These are phyloP conservation scores for Agonopterix subpropinquella DNA, from an alignment of 2,888 invertebrate genomes.

Conservation along the genomic window DNA sequence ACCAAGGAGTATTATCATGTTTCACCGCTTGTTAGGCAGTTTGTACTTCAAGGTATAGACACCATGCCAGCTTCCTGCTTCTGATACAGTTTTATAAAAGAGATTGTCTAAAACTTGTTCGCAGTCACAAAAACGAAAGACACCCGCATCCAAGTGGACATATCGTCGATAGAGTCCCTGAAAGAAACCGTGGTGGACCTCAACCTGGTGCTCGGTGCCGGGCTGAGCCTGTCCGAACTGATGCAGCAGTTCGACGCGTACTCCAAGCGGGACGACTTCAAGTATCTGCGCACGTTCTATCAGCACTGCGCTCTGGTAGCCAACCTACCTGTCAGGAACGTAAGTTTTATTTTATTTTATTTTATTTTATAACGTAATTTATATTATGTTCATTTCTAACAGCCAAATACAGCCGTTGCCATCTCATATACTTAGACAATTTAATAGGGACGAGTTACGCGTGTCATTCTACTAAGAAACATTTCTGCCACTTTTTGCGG, in stretches of 20 bases:
- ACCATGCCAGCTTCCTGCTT: too few species aligned
- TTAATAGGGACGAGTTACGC: too few species aligned
- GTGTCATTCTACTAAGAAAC: too few species aligned
- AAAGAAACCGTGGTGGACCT: conserved; percentile 43
- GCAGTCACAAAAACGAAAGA: background rate
- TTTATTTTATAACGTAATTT: too few species aligned
- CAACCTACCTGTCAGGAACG: conserved; percentile 83
- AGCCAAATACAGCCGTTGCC: too few species aligned
- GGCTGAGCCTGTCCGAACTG: conserved; percentile 70
- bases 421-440: too few species aligned
- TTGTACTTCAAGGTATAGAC: conserved; percentile 12
- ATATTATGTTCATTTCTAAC: conserved; percentile 1
- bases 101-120: background rate
- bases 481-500: too few species aligned
- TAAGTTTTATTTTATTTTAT: too few species aligned
- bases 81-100: background rate
- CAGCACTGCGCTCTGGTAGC: conserved; percentile 82
- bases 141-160: conserved; percentile 73
- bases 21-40: too few species aligned
- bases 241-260: conserved; percentile 61
- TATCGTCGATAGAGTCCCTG: conserved; percentile 74
- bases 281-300: conserved; percentile 74
- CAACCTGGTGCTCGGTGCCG: conserved; percentile 67
- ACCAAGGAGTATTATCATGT: too few species aligned
- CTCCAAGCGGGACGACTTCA: conserved; percentile 65